Base-by-base conservation (phyloP, 2,113 vertebrate species). In the Prietella phreatophila region DNA sequence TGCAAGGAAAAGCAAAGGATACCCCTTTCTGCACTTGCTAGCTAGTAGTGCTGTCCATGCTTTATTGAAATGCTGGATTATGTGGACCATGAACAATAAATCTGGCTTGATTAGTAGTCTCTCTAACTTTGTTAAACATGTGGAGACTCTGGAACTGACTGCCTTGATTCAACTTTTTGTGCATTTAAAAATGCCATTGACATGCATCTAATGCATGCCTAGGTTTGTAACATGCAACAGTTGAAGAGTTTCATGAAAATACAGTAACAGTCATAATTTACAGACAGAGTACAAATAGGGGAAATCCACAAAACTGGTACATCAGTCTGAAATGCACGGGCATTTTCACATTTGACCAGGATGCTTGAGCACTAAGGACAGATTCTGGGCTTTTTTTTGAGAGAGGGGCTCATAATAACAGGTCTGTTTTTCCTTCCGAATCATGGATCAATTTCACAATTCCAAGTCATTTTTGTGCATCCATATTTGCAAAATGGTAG, bases 1-100 rank as follows among this genome's bases (percentile, higher is more conserved):
- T 85, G 82, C 88, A 82, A 82, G 82, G 83, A 85, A 90, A 85
- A 90, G 86, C 82, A 85, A 89, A 88, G 73, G 85, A 89, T 86
- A 75, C 69, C 71, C 84, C 63, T 86, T 47, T 67, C 75, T n/a
- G 65, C 60, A 50, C 78, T 87, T n/a, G 47, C 73, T 84, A 86
- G 71, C 20, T 27, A 80, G 53, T 79, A 42, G 39, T n/a, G 56
- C 71, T 88, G 69, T 79, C 86, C 42, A 60, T 76, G 71, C 82
- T 88, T 78, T 84, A 76, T 61, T 83, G 86, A 87, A 87, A 55
- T 83, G 82, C 84, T 87, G 67, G 47, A 90, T 76, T 85, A 83
- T 82, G 87, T 86, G 58, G 56, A 79, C 71, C 82, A 78, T 88
- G 82, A 79, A 65, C 56, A 65, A 79, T 65, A 88, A 88, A 88